These are phyloP conservation scores for Cebus imitator DNA, from an alignment of 2,113 vertebrate species.

Conservation along the genomic window DNA sequence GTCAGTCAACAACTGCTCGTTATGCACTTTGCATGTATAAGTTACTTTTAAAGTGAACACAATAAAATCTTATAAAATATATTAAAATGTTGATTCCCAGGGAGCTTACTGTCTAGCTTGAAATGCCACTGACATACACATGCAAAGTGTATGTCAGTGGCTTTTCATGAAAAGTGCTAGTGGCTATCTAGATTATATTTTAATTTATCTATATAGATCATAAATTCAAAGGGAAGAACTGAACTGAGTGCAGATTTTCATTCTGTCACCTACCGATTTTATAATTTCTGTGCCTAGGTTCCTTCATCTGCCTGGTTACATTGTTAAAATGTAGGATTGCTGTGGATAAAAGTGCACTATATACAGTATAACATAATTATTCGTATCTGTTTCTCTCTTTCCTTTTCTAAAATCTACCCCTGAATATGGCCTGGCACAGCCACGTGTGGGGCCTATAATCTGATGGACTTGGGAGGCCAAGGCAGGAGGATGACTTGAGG, in stretches of 20 bases:
- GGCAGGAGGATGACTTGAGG: background rate
- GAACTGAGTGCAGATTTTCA: accelerated
- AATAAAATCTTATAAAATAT: background rate
- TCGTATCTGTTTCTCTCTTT: background rate
- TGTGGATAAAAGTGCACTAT: background rate
- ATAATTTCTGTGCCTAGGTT: background rate
- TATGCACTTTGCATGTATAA: background rate
- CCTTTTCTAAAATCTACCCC: background rate
- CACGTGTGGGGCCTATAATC: background rate
- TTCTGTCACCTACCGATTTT: background rate
- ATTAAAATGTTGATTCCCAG: background rate
- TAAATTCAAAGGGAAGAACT: background rate
- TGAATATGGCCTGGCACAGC: background rate
- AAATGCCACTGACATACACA: background rate
- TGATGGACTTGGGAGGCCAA: background rate
- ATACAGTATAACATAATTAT: background rate
- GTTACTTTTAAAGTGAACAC: background rate
- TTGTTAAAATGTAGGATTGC: background rate
- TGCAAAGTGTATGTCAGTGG: background rate
- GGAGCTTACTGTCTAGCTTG: background rate
- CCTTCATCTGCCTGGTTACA: background rate
- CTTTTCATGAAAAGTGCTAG: background rate
- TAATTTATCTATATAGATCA: background rate
- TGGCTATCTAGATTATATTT: background rate
- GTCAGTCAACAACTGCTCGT: background rate